These are phyloP conservation scores for Ruditapes philippinarum DNA, from an alignment of 1,140 invertebrate species.

Conservation along the genomic window DNA sequence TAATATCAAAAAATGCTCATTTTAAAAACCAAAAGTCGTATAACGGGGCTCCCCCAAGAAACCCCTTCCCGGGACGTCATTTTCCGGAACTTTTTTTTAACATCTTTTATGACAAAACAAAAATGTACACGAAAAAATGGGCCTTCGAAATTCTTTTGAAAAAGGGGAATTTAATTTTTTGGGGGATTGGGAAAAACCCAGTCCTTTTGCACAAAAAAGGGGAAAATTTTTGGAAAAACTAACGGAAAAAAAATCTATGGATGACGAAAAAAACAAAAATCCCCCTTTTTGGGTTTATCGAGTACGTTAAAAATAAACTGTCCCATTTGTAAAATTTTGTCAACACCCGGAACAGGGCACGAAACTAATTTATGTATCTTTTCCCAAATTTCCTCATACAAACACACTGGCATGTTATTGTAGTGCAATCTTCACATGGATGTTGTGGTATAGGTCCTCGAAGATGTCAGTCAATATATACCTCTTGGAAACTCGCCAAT, in stretches of 20 bases:
- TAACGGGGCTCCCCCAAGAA: no score
- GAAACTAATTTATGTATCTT: neutral
- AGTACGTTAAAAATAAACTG: neutral
- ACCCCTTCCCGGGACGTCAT: no score
- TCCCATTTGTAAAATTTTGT: neutral
- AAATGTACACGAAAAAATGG: neutral
- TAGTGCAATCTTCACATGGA: neutral
- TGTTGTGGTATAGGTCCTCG: neutral
- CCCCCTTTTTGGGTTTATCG: neutral
- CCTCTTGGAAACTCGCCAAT: neutral
- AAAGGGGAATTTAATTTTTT: conserved; percentile 1
- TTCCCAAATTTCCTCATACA: neutral
- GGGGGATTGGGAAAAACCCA: conserved; percentile 7
- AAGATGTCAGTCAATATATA: conserved; percentile 7
- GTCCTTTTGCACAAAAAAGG: neutral
- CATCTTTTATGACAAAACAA: no score
- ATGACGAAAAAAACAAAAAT: neutral
- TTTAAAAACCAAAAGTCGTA: no score
- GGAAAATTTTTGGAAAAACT: neutral
- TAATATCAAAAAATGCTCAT: no score
- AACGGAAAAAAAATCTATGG: neutral
- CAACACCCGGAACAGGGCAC: neutral
- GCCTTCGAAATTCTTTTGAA: neutral
- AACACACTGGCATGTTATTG: neutral
- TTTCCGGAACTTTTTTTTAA: no score